Base-by-base conservation (phyloP, 1,140 invertebrate genomes). In the Atta colombica region DNA sequence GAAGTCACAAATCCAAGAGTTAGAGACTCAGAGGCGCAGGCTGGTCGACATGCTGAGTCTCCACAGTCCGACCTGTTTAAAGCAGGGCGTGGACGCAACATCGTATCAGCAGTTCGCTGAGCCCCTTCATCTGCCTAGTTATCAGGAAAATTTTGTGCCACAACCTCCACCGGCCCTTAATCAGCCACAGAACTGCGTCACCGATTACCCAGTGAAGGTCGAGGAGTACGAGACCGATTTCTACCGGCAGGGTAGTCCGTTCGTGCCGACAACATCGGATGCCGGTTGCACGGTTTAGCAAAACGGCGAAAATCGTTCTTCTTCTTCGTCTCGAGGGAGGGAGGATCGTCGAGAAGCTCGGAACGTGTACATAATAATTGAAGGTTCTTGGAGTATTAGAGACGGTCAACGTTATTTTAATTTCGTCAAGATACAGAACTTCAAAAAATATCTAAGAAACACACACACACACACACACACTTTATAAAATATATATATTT, bases 1-100 rank as follows among this genome's bases (percentile, higher is more conserved):
- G 45, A 98, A 98, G 93, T 96, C 96, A 28, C 98, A 98, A 93
- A 97, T 98, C 61, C 96, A 98, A 93, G 97, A 97, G 88, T 92
- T 98, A 89, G 97, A 98, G 94, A 96, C 96, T 7, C 97, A 98
- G 91, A 96, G 96, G 93, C 96, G 97, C 85, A 96, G 97, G 89
- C 96, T 98, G 53, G 96, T 97, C 84, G 97, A 98, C 86, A 97
- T 98, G 96, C 94, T 98, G 74, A 96, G 96, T n/a, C 90, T 96
- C 5, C 98, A 98, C 94, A 94, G 96, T 6, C 96, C 97, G 0
- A 96, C 96, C 3, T 98, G 97, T 89, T 92, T 97, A n/a, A 97
- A 97, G 85, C 96, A 96, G 88, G 96, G 96, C 51, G 94, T 94
- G 16, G 71, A 87, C 45, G 90, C 94, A 74, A 91, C 88, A 0